Percentiles rank a stretch among this genome's conserved stretches.
Conservation (phyloP, 2,888 invertebrate genomes). For the Agonopterix arenella region DNA sequence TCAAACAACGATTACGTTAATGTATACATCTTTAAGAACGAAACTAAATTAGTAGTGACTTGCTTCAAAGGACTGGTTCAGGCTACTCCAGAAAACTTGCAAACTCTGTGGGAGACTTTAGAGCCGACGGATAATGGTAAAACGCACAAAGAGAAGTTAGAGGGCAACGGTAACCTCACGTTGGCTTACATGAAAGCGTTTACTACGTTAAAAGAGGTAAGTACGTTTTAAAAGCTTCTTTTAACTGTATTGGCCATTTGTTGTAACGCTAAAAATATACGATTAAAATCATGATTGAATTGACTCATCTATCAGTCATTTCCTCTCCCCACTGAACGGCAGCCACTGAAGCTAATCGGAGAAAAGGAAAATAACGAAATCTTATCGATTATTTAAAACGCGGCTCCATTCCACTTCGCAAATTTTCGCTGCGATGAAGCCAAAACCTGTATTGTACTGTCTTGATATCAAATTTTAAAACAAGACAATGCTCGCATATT, state of each 20-base stretch:
- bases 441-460: too few species aligned
- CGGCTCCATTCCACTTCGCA: too few species aligned
- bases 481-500: too few species aligned
- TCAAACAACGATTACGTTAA: slow-evolving; percentile 99
- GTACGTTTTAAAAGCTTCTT: slow-evolving; percentile 13
- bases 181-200: slow-evolving; percentile 91
- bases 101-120: slow-evolving; percentile 83
- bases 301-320: too few species aligned
- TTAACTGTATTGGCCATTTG: not conserved
- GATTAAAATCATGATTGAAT: too few species aligned
- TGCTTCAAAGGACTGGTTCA: slow-evolving; percentile 93
- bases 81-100: slow-evolving; percentile 90
- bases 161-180: slow-evolving; percentile 90
- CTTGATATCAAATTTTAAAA: too few species aligned
- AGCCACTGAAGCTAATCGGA: too few species aligned
- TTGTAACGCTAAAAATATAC: too few species aligned
- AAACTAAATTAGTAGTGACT: slow-evolving; percentile 83
- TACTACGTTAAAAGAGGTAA: slow-evolving; percentile 84
- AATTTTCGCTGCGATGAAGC: too few species aligned
- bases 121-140: slow-evolving; percentile 53
- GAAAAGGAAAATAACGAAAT: too few species aligned
- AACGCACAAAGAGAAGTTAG: slow-evolving; percentile 77
- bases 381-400: too few species aligned
- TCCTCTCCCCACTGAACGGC: too few species aligned
- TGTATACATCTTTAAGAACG: slow-evolving; percentile 88